phyloP scores from a whole-genome alignment of 2,797 vertebrate species.

The Zenarchopterus dispar region DNA sequence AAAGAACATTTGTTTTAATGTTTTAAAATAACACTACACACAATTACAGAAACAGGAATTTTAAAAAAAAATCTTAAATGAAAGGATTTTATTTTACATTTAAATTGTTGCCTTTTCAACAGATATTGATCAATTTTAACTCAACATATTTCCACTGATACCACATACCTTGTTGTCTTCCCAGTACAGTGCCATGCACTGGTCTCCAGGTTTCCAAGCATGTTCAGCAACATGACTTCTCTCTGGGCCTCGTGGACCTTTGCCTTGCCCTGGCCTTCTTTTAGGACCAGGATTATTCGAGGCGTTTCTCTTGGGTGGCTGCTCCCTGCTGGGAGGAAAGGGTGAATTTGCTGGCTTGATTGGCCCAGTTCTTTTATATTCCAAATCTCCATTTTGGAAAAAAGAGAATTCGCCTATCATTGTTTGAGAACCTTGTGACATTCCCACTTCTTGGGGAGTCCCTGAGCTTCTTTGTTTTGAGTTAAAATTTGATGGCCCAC shows the following conservation, averaged over 20 bases:
- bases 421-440: constrained; percentile 62
- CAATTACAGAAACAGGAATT: too few species aligned
- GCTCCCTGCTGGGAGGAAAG: constrained; percentile 77
- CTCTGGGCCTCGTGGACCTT: constrained; percentile 80
- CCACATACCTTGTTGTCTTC: constrained; percentile 94
- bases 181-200: constrained; percentile 97
- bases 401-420: constrained; percentile 62
- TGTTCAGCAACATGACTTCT: constrained; percentile 55
- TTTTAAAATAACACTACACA: background rate
- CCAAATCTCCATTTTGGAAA: constrained; percentile 90
- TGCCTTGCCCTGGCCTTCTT: constrained; percentile 89
- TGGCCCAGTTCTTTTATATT: constrained; percentile 90
- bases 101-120: too few species aligned
- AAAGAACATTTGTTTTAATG: constrained; percentile 19
- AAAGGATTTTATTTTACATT: too few species aligned
- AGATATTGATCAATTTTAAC: too few species aligned
- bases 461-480: constrained; percentile 79
- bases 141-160: background rate
- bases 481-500: constrained; percentile 79
- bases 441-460: constrained; percentile 72
- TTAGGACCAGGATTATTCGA: constrained; percentile 86
- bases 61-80: background rate
- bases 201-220: constrained; percentile 93
- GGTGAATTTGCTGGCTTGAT: constrained; percentile 83
- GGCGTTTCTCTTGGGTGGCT: constrained; percentile 79